A percentile compares a stretch with the other conserved stretches of the same genome.
Conservation (phyloP, 2,797 vertebrate genomes). For the Melanotaenia trifasciata region DNA sequence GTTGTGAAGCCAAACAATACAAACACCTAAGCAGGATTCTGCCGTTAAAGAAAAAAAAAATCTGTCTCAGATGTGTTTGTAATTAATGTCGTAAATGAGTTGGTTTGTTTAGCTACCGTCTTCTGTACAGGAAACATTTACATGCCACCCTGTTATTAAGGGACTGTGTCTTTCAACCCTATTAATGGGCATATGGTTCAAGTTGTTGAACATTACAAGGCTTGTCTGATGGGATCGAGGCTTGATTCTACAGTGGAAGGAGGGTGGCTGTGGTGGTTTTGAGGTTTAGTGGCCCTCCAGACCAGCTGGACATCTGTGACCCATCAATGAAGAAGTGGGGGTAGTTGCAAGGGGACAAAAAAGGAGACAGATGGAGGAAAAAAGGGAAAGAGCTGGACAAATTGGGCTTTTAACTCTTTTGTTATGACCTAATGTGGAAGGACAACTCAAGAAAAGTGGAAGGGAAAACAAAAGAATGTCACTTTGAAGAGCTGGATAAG, state of each 20-base stretch:
- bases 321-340: constrained; percentile 58
- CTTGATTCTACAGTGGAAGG: constrained; percentile 17
- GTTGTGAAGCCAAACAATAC: neutral
- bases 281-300: constrained; percentile 41
- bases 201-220: constrained; percentile 35
- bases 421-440: constrained; percentile 55
- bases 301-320: constrained; percentile 72
- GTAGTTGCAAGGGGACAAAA: constrained; percentile 21
- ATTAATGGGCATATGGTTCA: constrained; percentile 46
- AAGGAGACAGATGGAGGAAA: constrained; percentile 65
- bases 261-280: constrained; percentile 17
- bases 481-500: constrained; percentile 37
- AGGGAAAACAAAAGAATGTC: constrained; percentile 41
- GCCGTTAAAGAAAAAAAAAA: neutral
- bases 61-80: constrained; percentile 50
- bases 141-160: constrained; percentile 58
- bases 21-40: neutral
- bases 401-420: constrained; percentile 45
- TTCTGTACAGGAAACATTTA: constrained; percentile 67
- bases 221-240: constrained; percentile 55
- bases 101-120: constrained; percentile 20
- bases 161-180: constrained; percentile 47
- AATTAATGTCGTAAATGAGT: constrained; percentile 47
- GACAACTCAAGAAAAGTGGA: constrained; percentile 26
- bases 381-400: constrained; percentile 46